Evolutionary conservation across 2,113 vertebrate species (phyloP), one percentile per base, ranked within the genome.

Genomic region (Malurus alboscapulatus): DNA sequence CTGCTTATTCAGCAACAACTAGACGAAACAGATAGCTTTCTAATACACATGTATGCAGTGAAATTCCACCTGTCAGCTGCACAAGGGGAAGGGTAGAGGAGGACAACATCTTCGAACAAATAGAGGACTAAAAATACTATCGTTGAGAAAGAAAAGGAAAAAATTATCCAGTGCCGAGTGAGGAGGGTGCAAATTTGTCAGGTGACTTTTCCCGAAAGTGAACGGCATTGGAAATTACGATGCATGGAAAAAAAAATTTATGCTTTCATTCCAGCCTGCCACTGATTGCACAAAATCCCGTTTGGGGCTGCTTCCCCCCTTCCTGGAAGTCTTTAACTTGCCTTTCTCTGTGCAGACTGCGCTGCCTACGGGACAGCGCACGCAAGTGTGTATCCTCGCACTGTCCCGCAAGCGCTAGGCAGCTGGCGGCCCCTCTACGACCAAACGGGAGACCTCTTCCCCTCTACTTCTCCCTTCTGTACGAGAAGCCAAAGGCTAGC

Each of bases 61-160:
- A 87, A 89, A 93, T 88, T 92, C 76, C 94, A 94, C 92, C 94
- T 96, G 95, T 75, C 17, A 25, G 16, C 47, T 55, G 32, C 51
- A 40, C 3, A 21, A 32, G 44, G 16, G 10, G 29, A 50, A 5
- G 15, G 11, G 16, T 54, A 44, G 80, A 61, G 36, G 9, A 48
- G 38, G 34, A 10, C 29, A 9, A 21, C 20, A 12, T 55, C 16
- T 74, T 86, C 6, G 9, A 47, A 86, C 36, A 42, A 59, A 42
- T 19, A 82, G n/a, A 42, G 2, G 0, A 34, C 27, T 77, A 63
- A 74, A 69, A 47, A 32, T 69, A 12, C 12, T 22, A 13, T 6
- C 27, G 32, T 3, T 6, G 34, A 4, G 34, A 47, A 21, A 3
- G 27, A 20, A 71, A 6, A 42, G 42, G 42, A 42, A 6, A 30